Evolutionary conservation across 2,888 invertebrate species (phyloP).

Genomic region (Ctena decussata): DNA sequence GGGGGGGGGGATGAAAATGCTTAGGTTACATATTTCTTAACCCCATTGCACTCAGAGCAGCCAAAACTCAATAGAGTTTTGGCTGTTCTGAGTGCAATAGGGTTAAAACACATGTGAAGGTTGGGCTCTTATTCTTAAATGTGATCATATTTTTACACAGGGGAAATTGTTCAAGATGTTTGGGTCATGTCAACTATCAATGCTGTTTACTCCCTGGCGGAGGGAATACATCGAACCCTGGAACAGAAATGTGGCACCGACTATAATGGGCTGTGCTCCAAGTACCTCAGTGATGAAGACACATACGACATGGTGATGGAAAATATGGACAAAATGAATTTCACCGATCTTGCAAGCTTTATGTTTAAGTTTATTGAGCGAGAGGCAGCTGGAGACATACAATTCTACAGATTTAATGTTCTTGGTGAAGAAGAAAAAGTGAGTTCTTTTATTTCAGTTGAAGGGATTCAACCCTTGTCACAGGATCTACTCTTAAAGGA

Average conservation of each 20-base stretch:
- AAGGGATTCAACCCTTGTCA: too few relatives aligned
- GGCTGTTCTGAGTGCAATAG: too few relatives aligned
- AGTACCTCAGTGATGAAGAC: conserved; percentile 67
- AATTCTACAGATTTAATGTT: conserved; percentile 58
- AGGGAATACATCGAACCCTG: conserved; percentile 83
- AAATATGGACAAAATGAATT: conserved; percentile 72
- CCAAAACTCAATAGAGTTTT: too few relatives aligned
- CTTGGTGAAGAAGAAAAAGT: conserved; percentile 43
- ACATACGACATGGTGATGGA: conserved; percentile 67
- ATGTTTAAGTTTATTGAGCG: conserved; percentile 77
- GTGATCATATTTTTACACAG: background rate
- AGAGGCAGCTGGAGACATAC: conserved; percentile 71
- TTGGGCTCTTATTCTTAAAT: too few relatives aligned
- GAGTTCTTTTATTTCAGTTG: background rate
- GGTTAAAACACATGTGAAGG: too few relatives aligned
- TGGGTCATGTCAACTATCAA: conserved; percentile 85
- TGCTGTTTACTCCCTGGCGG: conserved; percentile 86
- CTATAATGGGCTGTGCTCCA: conserved; percentile 74
- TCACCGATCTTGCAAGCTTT: conserved; percentile 68
- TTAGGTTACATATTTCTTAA: too few relatives aligned
- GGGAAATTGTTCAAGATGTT: conserved; percentile 72
- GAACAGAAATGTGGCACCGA: conserved; percentile 76
- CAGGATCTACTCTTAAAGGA: too few relatives aligned
- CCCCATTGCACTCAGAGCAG: too few relatives aligned
- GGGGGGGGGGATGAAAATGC: too few relatives aligned